These are phyloP conservation scores for Calameuta idolon DNA, from an alignment of 2,888 invertebrate species.

Conservation along the genomic window DNA sequence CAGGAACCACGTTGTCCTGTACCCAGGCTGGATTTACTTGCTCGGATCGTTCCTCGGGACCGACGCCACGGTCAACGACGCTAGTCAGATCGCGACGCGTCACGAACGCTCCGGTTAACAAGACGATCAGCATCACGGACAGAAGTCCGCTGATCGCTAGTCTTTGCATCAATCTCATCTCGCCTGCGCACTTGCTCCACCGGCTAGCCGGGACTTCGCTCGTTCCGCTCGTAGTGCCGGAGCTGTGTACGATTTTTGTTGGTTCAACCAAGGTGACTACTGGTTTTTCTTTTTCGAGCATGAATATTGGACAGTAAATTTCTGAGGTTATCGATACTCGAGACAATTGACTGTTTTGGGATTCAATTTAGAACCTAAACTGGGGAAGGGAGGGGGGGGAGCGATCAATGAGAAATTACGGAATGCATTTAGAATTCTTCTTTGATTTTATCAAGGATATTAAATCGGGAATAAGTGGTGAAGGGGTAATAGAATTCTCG, in stretches of 20 bases:
- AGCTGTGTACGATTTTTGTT: conserved; percentile 22
- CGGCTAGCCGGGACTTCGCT: conserved; percentile 44
- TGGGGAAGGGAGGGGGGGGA: neutral
- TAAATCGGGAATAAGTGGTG: neutral
- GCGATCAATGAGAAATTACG: neutral
- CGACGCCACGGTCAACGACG: conserved; percentile 57
- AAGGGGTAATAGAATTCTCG: neutral
- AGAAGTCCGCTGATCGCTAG: conserved; percentile 62
- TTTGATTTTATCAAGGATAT: neutral
- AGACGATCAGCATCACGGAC: conserved; percentile 61
- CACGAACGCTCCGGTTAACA: conserved; percentile 59
- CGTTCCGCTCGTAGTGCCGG: conserved; percentile 51
- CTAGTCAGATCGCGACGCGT: conserved; percentile 57
- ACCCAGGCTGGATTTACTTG: conserved; percentile 59
- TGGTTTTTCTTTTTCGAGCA: neutral
- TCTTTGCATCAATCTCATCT: conserved; percentile 62
- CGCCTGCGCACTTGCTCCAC: conserved; percentile 48
- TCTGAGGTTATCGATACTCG: neutral
- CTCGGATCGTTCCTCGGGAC: conserved; percentile 56
- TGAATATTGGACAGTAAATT: neutral
- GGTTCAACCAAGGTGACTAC: neutral
- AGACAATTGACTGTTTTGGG: neutral
- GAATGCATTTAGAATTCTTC: neutral
- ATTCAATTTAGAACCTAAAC: neutral
- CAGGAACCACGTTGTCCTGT: conserved; percentile 55